Evolutionary conservation across 2,113 vertebrate genomes (phyloP).

Genomic region (Hylia prasina): DNA sequence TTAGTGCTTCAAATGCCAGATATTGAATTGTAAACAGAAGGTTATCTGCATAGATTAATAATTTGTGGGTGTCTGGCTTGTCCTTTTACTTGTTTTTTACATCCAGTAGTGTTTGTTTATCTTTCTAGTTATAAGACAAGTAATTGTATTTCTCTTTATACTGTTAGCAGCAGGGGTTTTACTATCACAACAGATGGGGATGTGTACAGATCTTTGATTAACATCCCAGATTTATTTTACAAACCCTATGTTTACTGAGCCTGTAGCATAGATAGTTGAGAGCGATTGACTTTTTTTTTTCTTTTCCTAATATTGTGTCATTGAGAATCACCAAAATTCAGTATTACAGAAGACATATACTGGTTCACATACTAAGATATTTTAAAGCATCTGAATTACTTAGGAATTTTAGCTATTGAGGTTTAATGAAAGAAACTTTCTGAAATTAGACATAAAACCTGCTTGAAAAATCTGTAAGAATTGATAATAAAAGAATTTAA

Average conservation of each 20-base stretch:
- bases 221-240: constrained; percentile 8
- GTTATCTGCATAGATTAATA: constrained; percentile 32
- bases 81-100: constrained; percentile 16
- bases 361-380: not conserved
- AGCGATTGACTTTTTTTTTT: not conserved
- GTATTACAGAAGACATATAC: not conserved
- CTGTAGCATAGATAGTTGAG: not conserved
- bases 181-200: constrained; percentile 36
- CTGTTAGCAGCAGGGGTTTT: not conserved
- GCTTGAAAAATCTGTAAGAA: not conserved
- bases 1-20: not conserved
- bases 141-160: constrained; percentile 1
- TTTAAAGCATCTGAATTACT: not conserved
- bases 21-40: constrained; percentile 17
- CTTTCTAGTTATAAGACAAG: not conserved
- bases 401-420: not conserved
- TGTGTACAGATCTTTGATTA: constrained; percentile 21
- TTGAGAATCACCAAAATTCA: not conserved
- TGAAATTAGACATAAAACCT: not conserved
- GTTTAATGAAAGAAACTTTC: not conserved
- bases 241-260: not conserved
- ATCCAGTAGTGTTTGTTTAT: not conserved
- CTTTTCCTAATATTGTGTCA: not conserved
- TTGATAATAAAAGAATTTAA: not conserved
- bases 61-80: not conserved